Percentiles rank a stretch among this genome's conserved stretches.
phyloP scores from a whole-genome alignment of 1,140 invertebrate species.

The Euura saliciscinereae region DNA sequence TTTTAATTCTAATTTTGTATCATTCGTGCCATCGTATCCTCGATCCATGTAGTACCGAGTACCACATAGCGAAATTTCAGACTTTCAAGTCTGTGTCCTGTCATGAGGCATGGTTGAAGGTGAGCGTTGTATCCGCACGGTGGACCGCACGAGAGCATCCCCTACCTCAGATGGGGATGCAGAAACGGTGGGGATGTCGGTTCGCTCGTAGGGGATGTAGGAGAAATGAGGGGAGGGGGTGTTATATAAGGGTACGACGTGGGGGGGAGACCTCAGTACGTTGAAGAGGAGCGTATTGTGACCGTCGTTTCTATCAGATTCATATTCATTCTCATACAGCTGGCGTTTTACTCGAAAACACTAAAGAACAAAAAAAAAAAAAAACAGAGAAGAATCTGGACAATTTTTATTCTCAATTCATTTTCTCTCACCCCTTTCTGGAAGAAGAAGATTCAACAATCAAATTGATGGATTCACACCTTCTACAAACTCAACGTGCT shows the following conservation, averaged over 20 bases:
- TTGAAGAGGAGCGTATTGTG: slow-evolving; percentile 55
- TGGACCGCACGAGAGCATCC: slow-evolving; percentile 31
- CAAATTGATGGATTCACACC: background rate
- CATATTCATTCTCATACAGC: slow-evolving; percentile 32
- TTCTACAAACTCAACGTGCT: background rate
- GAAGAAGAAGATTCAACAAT: background rate
- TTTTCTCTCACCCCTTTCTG: background rate
- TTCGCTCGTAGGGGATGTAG: slow-evolving; percentile 40
- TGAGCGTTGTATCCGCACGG: too few relatives aligned
- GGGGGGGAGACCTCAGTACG: slow-evolving; percentile 60
- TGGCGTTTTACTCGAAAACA: background rate
- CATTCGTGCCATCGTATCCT: too few relatives aligned
- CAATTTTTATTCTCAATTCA: background rate
- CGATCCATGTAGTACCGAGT: too few relatives aligned
- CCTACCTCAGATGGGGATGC: slow-evolving; percentile 18
- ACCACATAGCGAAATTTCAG: too few relatives aligned
- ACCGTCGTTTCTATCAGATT: slow-evolving; percentile 37
- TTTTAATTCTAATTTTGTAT: too few relatives aligned
- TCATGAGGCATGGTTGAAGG: too few relatives aligned
- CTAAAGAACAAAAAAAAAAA: too few relatives aligned
- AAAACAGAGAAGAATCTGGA: too few relatives aligned
- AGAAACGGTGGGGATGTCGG: slow-evolving; percentile 29
- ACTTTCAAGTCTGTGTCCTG: background rate
- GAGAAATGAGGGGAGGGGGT: slow-evolving; percentile 54
- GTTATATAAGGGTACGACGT: slow-evolving; percentile 53